phyloP scores from a whole-genome alignment of 2,113 vertebrate species.

The Anthoscopus minutus region DNA sequence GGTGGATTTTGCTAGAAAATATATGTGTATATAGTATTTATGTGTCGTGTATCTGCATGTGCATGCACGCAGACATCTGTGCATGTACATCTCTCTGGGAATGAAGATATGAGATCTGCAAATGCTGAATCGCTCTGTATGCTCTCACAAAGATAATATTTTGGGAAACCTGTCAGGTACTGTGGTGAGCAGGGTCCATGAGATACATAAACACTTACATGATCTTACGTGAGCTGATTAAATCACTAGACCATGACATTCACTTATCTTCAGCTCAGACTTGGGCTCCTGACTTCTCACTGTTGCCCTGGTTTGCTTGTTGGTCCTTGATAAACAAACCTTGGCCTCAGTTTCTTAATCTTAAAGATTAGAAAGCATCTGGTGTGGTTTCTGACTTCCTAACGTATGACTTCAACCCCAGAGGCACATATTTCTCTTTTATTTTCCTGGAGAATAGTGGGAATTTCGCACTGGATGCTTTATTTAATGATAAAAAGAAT shows the following conservation, averaged over 20 bases:
- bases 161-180: not conserved
- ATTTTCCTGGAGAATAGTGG: not conserved
- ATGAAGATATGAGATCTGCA: not conserved
- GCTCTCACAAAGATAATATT: not conserved
- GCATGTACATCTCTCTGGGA: not conserved
- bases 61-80: not conserved
- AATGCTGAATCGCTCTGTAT: not conserved
- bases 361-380: not conserved
- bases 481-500: not conserved
- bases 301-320: not conserved
- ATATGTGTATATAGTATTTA: fast-evolving
- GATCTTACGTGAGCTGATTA: not conserved
- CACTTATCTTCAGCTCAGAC: not conserved
- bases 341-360: not conserved
- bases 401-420: not conserved
- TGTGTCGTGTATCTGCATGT: not conserved
- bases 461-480: not conserved
- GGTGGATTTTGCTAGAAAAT: not conserved
- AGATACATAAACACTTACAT: not conserved
- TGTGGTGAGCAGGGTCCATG: not conserved
- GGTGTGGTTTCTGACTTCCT: not conserved
- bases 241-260: not conserved
- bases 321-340: not conserved
- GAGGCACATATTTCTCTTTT: not conserved
- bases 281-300: not conserved